phyloP scores from a whole-genome alignment of 1,140 invertebrate genomes.

The Polypedilum vanderplanki region DNA sequence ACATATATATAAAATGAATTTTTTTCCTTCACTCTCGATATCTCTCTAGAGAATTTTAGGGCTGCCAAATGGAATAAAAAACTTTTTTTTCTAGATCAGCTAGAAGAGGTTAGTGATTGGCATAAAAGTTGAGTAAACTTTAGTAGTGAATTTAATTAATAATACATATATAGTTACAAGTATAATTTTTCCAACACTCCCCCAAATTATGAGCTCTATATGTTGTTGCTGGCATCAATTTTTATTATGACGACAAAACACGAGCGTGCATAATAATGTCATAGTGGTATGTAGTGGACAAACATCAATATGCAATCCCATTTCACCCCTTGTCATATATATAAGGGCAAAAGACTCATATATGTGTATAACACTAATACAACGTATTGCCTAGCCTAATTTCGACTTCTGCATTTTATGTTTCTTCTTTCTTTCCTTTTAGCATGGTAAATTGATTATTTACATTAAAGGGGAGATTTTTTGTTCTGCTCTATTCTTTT shows the following conservation, averaged over 20 bases:
- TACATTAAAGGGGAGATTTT: constrained; percentile 20
- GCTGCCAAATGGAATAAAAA: neutral
- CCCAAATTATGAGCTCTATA: too few species aligned
- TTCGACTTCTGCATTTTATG: constrained; percentile 24
- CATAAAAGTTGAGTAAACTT: too few species aligned
- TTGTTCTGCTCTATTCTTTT: neutral
- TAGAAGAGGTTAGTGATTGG: neutral
- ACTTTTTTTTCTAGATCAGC: neutral
- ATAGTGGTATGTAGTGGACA: neutral
- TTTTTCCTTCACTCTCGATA: neutral
- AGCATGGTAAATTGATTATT: constrained; percentile 22
- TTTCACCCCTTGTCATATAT: neutral
- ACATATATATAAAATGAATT: neutral
- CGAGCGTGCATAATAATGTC: constrained; percentile 21
- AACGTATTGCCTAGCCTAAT: neutral
- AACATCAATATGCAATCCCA: constrained; percentile 22
- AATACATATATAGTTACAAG: too few species aligned
- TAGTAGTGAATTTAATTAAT: too few species aligned
- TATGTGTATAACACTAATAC: neutral
- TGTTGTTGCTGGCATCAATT: too few species aligned
- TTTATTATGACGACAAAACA: neutral
- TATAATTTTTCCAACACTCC: too few species aligned
- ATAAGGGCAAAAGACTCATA: too few species aligned
- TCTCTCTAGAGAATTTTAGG: neutral
- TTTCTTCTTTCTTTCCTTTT: too few species aligned